phyloP scores from a whole-genome alignment of 2,797 vertebrate genomes.

The Rhinichthys osculus region DNA sequence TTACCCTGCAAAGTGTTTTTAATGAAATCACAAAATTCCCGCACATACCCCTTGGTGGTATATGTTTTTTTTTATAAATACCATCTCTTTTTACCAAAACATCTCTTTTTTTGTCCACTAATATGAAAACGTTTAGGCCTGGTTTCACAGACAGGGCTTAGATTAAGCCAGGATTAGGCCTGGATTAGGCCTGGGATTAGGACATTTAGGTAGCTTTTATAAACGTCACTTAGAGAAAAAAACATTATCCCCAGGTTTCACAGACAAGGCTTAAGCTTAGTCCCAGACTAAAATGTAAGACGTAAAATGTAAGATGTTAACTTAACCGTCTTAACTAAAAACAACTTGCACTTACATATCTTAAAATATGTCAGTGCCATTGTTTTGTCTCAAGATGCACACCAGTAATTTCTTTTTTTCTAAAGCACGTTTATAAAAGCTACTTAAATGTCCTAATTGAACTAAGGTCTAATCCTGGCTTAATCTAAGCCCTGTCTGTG shows the following conservation, averaged over 20 bases:
- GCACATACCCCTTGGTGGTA: conserved; percentile 8
- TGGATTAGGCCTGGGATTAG: neutral
- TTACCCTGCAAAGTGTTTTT: neutral
- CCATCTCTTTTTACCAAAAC: neutral
- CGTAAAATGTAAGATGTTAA: too few species aligned
- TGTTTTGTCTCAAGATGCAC: too few species aligned
- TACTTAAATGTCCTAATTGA: too few species aligned
- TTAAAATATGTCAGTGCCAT: too few species aligned
- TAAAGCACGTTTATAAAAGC: too few species aligned
- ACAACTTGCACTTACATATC: too few species aligned
- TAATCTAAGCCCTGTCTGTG: neutral
- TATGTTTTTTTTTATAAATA: neutral
- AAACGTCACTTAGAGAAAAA: neutral
- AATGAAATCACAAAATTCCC: neutral
- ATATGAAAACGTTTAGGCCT: neutral
- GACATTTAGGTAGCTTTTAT: neutral
- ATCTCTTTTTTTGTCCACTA: neutral
- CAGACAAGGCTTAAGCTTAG: too few species aligned
- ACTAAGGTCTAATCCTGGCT: too few species aligned
- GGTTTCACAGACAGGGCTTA: neutral
- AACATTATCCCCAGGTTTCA: neutral
- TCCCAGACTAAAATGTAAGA: too few species aligned
- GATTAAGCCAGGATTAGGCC: neutral
- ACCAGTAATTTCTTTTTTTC: too few species aligned
- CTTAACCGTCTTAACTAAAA: too few species aligned